These are phyloP conservation scores for Sanderia malayensis DNA, from an alignment of 30 jellyfish, hydroid and myxozoan genomes.

Conservation along the genomic window DNA sequence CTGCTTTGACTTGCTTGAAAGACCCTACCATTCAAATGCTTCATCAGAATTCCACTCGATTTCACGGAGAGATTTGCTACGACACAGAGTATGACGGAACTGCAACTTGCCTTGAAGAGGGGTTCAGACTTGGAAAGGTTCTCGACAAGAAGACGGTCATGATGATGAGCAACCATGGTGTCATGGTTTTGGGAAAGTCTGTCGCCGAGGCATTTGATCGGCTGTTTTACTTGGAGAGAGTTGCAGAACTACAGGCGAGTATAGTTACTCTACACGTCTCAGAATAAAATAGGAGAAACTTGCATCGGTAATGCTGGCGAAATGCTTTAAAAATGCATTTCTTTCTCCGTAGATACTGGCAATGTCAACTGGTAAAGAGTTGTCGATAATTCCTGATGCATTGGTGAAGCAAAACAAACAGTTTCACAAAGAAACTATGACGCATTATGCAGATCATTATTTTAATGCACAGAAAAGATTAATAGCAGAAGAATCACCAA, in stretches of 20 bases:
- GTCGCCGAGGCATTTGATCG: conserved; percentile 71
- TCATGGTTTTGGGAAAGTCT: conserved; percentile 59
- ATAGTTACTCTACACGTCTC: too few relatives aligned
- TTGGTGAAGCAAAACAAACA: conserved; percentile 22
- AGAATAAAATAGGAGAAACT: too few relatives aligned
- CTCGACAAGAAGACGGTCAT: conserved; percentile 59
- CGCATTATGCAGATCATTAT: conserved; percentile 47
- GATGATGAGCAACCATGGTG: conserved; percentile 89
- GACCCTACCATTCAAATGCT: conserved; percentile 48
- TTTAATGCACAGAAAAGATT: conserved; percentile 36
- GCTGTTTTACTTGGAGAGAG: conserved; percentile 66
- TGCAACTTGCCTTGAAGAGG: conserved; percentile 54
- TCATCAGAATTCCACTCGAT: conserved; percentile 71
- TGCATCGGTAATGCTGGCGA: too few relatives aligned
- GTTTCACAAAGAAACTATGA: conserved; percentile 8
- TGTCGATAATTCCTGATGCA: conserved; percentile 27
- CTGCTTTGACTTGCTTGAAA: conserved; percentile 44
- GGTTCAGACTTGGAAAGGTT: conserved; percentile 56
- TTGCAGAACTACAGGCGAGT: conserved; percentile 77
- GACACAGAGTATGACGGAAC: conserved; percentile 54
- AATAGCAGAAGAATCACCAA: conserved; percentile 42
- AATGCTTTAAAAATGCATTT: background rate
- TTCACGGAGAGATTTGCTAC: conserved; percentile 47
- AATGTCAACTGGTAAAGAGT: conserved; percentile 51
- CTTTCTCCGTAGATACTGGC: conserved; percentile 36